Conservation (phyloP, 2,797 vertebrate genomes). For the Rallus crepitans region DNA sequence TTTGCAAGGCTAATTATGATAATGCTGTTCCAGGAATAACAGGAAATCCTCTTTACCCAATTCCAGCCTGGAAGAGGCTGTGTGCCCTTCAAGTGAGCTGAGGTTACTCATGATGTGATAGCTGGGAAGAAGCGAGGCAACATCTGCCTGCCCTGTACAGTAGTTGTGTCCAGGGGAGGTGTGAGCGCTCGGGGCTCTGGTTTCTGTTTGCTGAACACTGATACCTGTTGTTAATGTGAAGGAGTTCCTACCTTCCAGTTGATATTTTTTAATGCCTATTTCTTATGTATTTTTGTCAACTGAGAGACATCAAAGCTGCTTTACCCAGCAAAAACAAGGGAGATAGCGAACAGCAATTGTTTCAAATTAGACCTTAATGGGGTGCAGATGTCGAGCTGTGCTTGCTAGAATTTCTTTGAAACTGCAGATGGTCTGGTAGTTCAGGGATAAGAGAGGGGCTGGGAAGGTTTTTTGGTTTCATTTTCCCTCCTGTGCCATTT, state of each 20-base stretch:
- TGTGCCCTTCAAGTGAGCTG: neutral
- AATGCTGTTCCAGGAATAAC: neutral
- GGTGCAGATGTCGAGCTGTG: conserved; percentile 62
- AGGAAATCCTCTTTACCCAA: fast-evolving
- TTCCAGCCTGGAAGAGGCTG: neutral
- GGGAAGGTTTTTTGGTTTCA: conserved; percentile 42
- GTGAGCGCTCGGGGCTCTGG: neutral
- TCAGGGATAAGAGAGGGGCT: conserved; percentile 33
- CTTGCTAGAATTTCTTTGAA: conserved; percentile 65
- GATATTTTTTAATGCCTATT: conserved; percentile 18
- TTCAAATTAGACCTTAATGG: conserved; percentile 69
- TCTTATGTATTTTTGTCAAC: conserved; percentile 40
- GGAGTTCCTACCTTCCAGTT: neutral
- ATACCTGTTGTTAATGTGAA: conserved; percentile 26
- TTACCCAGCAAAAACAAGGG: conserved; percentile 56
- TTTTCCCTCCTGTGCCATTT: conserved; percentile 62
- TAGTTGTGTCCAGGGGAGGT: neutral
- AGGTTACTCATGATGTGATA: neutral
- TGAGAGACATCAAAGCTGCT: conserved; percentile 60
- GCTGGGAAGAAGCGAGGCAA: neutral
- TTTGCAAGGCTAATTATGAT: neutral
- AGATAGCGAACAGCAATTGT: conserved; percentile 65
- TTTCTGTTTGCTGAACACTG: neutral
- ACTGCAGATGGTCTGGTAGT: conserved; percentile 67
- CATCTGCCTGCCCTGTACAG: neutral